Percentiles rank a stretch among this genome's conserved stretches.
phyloP scores from a whole-genome alignment of 1,140 invertebrate genomes.

The Rhynchophorus ferrugineus region DNA sequence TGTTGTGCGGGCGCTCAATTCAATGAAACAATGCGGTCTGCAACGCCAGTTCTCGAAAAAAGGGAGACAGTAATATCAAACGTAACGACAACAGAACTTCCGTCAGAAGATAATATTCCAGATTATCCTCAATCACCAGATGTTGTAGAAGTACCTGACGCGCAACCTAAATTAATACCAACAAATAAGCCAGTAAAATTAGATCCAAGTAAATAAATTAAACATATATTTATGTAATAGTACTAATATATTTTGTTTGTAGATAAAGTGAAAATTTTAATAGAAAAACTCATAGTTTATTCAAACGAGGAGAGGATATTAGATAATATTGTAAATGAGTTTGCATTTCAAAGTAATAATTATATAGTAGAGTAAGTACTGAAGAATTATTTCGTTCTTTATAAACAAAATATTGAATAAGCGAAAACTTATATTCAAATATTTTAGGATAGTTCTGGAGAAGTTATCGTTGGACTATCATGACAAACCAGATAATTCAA shows the following conservation, averaged over 20 bases:
- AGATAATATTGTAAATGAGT: constrained; percentile 22
- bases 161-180: constrained; percentile 22
- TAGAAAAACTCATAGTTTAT: constrained; percentile 26
- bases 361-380: constrained; percentile 23
- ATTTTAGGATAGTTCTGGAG: constrained; percentile 25
- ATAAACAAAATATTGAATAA: neutral
- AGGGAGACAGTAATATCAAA: neutral
- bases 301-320: constrained; percentile 24
- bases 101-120: neutral
- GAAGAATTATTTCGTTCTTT: neutral
- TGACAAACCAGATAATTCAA: constrained; percentile 24
- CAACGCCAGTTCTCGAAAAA: neutral
- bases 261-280: constrained; percentile 24
- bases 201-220: constrained; percentile 15
- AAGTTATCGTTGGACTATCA: constrained; percentile 21
- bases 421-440: neutral
- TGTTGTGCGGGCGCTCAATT: neutral
- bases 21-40: neutral
- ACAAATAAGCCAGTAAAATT: constrained; percentile 13
- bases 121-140: constrained; percentile 22
- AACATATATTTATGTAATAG: neutral
- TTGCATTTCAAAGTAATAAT: constrained; percentile 16
- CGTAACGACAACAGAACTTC: neutral
- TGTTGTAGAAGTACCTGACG: constrained; percentile 1
- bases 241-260: constrained; percentile 13